These are phyloP conservation scores for Octonoba sinensis DNA, from an alignment of 2,888 invertebrate genomes.

Conservation along the genomic window DNA sequence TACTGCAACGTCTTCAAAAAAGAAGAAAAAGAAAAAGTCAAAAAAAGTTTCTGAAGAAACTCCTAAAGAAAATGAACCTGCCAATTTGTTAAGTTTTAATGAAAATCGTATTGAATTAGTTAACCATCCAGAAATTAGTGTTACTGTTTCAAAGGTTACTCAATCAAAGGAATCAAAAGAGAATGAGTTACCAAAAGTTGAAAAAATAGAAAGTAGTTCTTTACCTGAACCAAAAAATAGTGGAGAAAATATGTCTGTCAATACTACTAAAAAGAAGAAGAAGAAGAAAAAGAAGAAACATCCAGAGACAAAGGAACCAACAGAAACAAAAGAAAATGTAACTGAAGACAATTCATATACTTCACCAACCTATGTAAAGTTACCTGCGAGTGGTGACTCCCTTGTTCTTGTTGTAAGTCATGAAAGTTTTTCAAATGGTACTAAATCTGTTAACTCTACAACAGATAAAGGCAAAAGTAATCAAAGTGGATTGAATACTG, in stretches of 20 bases:
- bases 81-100: conserved; percentile 27
- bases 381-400: conserved; percentile 30
- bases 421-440: conserved; percentile 36
- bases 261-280: conserved; percentile 40
- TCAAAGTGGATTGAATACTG: not conserved
- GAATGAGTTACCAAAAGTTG: no score
- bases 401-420: conserved; percentile 54
- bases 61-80: conserved; percentile 5
- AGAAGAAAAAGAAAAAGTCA: conserved; percentile 49
- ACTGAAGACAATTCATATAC: conserved; percentile 9
- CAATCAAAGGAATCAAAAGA: conserved; percentile 1
- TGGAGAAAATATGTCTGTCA: not conserved
- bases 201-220: no score
- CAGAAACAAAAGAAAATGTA: conserved; percentile 17
- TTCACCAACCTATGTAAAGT: conserved; percentile 49
- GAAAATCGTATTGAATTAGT: conserved; percentile 43
- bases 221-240: not conserved
- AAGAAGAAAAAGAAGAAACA: conserved; percentile 55
- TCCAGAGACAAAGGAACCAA: not conserved
- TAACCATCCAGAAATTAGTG: conserved; percentile 60
- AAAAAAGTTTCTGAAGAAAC: conserved; percentile 11
- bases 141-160: conserved; percentile 29
- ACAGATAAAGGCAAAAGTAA: not conserved
- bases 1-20: conserved; percentile 14
- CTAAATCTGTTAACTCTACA: not conserved